Conservation (phyloP, 1,140 invertebrate genomes). For the Magallana angulata region DNA sequence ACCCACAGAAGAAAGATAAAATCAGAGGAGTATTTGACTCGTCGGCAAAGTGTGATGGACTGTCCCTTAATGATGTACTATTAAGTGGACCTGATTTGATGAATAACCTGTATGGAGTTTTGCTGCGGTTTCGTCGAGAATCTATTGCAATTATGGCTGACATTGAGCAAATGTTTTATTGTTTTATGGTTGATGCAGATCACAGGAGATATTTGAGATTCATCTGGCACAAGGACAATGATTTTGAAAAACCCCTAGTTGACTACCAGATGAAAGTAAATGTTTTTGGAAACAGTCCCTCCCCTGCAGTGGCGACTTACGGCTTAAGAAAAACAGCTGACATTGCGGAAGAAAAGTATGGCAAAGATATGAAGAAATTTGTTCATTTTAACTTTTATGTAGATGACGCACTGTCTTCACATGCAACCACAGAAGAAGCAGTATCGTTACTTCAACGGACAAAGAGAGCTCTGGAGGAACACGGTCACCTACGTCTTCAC, state of each 20-base stretch:
- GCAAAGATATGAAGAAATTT: constrained; percentile 39
- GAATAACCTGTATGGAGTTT: constrained; percentile 51
- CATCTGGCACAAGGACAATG: constrained; percentile 56
- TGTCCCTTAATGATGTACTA: constrained; percentile 44
- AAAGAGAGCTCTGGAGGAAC: not conserved
- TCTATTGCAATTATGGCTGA: constrained; percentile 46
- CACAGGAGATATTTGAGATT: constrained; percentile 57
- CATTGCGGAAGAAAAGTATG: not conserved
- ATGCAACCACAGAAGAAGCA: not conserved
- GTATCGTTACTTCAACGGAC: constrained; percentile 38
- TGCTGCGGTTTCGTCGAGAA: constrained; percentile 52
- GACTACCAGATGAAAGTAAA: constrained; percentile 63
- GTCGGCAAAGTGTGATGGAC: constrained; percentile 28
- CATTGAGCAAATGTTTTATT: constrained; percentile 58
- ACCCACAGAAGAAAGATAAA: constrained; percentile 44
- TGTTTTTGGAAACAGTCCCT: constrained; percentile 60
- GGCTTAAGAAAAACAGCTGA: constrained; percentile 46
- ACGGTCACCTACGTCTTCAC: constrained; percentile 51
- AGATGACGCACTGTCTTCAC: constrained; percentile 52
- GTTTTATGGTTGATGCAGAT: constrained; percentile 45
- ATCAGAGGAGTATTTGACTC: constrained; percentile 52
- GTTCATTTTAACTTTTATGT: constrained; percentile 52
- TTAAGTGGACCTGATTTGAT: constrained; percentile 50
- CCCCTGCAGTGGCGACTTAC: constrained; percentile 48
- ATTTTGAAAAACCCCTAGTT: constrained; percentile 36